These are phyloP conservation scores for Magallana gigas DNA, from an alignment of 1,140 invertebrate genomes.

Conservation along the genomic window DNA sequence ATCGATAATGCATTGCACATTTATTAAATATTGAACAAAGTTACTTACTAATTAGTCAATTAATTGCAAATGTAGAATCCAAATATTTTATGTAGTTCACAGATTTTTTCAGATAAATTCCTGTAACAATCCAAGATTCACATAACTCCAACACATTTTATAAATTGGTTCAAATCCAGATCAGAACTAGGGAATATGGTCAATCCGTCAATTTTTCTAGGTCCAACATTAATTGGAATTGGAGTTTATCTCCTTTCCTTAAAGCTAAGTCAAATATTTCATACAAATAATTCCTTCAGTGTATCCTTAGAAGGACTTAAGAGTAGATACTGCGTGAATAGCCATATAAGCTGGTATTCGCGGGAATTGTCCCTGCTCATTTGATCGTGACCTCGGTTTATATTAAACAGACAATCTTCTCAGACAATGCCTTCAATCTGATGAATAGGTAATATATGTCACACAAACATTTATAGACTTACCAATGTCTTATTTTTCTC, in stretches of 20 bases:
- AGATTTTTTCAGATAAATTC: background rate
- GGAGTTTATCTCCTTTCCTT: slow-evolving; percentile 3
- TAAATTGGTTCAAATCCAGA: background rate
- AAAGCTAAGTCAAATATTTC: slow-evolving; percentile 38
- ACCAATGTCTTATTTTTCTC: background rate
- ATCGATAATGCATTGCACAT: no score
- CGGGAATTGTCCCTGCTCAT: slow-evolving; percentile 29
- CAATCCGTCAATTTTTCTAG: slow-evolving; percentile 7
- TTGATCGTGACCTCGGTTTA: slow-evolving; percentile 30
- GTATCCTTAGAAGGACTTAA: background rate
- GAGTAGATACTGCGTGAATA: background rate
- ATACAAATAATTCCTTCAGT: slow-evolving; percentile 28
- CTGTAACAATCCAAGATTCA: background rate
- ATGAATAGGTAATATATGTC: slow-evolving; percentile 28
- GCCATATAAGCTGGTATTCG: background rate
- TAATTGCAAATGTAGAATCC: background rate
- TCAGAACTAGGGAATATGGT: background rate
- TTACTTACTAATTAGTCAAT: background rate
- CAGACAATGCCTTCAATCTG: slow-evolving; percentile 24
- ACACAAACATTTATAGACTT: background rate
- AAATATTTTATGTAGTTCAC: background rate
- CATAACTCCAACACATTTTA: background rate
- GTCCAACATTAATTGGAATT: slow-evolving; percentile 12
- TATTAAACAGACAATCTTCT: slow-evolving; percentile 28
- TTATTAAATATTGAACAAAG: background rate